phyloP scores from a whole-genome alignment of 2,797 vertebrate genomes.

The Pangasius sanitwongsei region DNA sequence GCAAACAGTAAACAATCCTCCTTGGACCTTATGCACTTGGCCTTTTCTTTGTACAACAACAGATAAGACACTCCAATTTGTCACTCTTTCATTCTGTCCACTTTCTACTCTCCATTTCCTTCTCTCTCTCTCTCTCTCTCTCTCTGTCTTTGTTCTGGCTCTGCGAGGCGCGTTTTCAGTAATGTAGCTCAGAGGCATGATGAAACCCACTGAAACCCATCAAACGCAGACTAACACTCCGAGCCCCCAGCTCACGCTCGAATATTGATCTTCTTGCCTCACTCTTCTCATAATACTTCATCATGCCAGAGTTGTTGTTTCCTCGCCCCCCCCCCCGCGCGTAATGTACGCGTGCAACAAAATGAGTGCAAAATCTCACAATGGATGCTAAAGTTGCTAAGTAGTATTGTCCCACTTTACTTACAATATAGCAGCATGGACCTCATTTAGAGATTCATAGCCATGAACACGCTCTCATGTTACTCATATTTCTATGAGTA shows the following conservation, averaged over 20 bases:
- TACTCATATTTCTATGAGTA: background rate
- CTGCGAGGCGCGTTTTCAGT: constrained; percentile 61
- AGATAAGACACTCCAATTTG: constrained; percentile 27
- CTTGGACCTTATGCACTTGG: constrained; percentile 3
- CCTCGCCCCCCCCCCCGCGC: rapidly evolving
- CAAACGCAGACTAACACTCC: constrained; percentile 1
- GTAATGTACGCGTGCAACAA: background rate
- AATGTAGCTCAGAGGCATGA: constrained; percentile 62
- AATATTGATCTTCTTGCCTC: constrained; percentile 27
- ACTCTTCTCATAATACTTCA: constrained; percentile 10
- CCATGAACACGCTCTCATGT: background rate
- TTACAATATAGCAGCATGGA: background rate
- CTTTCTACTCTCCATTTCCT: background rate
- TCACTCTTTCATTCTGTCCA: constrained; percentile 16
- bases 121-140: background rate
- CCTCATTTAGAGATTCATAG: background rate
- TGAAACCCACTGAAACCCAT: constrained; percentile 58
- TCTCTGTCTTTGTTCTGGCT: constrained; percentile 62
- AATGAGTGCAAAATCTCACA: background rate
- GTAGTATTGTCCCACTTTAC: background rate
- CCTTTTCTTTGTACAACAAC: constrained; percentile 25
- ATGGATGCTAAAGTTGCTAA: background rate
- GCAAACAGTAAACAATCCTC: constrained; percentile 36
- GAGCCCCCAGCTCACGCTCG: background rate
- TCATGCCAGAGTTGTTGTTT: background rate